Evolutionary conservation across 2,797 vertebrate species (phyloP), one percentile per base, ranked within the genome.

Genomic region (Chiroxiphia lanceolata): DNA sequence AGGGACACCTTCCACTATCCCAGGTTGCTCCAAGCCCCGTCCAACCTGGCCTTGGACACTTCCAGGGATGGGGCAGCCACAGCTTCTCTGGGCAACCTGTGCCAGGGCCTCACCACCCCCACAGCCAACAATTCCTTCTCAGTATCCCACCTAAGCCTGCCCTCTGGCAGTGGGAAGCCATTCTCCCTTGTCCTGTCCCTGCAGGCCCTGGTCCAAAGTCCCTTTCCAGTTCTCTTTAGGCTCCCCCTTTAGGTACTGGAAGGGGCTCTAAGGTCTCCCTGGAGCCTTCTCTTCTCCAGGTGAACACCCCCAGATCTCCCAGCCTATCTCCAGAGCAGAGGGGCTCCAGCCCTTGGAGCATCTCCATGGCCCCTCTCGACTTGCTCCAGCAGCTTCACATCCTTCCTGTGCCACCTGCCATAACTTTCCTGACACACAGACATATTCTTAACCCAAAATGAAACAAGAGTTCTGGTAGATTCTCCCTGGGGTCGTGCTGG

Each of bases 361-460:
- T 17, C 48, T 13, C 69, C 3, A 2, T 16, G 21, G 10, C 10
- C 23, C 33, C 33, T 42, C 61, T 42, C 19, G 27, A 42, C 27
- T 14, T 29, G 12, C 38, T 72, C 10, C 40, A 45, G 53, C 33
- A 72, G 40, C 40, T 45, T 33, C 70, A 23, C 3, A 0, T 38
- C 63, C 38, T 29, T 27, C n/a, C 38, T 16, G 22, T 15, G 9
- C 54, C 63, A 36, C 45, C 47, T 40, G 29, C 19, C 60, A 1
- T 25, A 1, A 23, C 63, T 44, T 26, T 11, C 8, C 67, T 8
- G 48, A 5, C 48, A 31, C 56, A 15, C 31, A 7, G 44, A 2
- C 11, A 31, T 6, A 15, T 17, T 42, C 15, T 31, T 11, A 15
- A 67, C 7, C 23, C 19, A 5, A 26, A 5, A 1, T 0, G 3